Base-by-base conservation (phyloP, 2,888 invertebrate species). In the Ormyrus nitidulus region DNA sequence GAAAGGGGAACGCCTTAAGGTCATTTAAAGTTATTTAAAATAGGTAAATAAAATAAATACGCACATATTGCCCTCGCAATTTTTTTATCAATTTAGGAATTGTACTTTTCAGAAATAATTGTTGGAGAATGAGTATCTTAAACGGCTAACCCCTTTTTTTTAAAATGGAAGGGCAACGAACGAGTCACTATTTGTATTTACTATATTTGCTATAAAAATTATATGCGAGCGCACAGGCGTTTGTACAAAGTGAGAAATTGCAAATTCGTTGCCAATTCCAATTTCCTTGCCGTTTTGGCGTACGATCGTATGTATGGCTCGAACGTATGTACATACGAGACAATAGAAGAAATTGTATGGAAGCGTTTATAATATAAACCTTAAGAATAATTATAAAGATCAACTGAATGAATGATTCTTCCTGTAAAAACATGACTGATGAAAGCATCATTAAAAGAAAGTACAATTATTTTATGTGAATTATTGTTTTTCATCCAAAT, bases 321-420 rank as follows among this genome's bases (percentile, higher is more conserved):
- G 51, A 72, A 44, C 61, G 68, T 71, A 73, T 79, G 79, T 82
- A 77, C 61, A 82, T 79, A 82, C 11, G 48, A 61, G 6, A 72
- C n/a, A 59, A 64, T 54, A 9, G n/a, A 44, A 79, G 48, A 6
- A 68, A 34, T 56, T 54, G 54, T 11, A 56, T 34, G 49, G 48
- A 53, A 62, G 34, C 69, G 53, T 78, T 78, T 74, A 79, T 77
- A 77, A 70, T 34, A 64, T 70, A 81, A 46, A 62, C 72, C 79
- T 75, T 64, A 77, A 44, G 34, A 70, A 68, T 58, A 59, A 70
- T 62, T 61, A 77, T 54, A 76, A 78, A 70, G 66, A 74, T 68
- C 71, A 80, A 72, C 66, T 68, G 75, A 82, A 80, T 75, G 80
- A 82, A 82, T 82, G 71, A 82, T 82, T 82, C 82, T 80, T 82